phyloP scores from a whole-genome alignment of 2,888 invertebrate species.

The Melangyna quadrimaculata region DNA sequence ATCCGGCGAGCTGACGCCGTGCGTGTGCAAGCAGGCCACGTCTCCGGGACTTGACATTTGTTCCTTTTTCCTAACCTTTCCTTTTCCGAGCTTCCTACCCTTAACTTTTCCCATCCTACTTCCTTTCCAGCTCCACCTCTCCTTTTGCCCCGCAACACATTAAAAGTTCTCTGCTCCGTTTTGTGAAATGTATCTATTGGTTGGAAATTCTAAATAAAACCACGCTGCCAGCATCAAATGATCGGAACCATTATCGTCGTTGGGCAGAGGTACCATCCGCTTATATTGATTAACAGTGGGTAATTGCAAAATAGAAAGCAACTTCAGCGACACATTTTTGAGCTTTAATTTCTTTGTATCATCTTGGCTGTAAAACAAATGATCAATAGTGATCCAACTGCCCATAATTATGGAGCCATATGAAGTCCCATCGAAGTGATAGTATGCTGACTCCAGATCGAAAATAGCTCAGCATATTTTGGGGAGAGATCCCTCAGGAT shows the following conservation, averaged over 20 bases:
- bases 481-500: not conserved
- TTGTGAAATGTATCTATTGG: not conserved
- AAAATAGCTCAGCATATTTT: conserved; percentile 27
- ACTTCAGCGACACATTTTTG: conserved; percentile 79
- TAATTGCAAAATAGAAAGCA: conserved; percentile 85
- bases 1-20: too few relatives aligned
- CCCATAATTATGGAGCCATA: conserved; percentile 91
- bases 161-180: not conserved
- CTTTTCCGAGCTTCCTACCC: too few relatives aligned
- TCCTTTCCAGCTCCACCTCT: too few relatives aligned
- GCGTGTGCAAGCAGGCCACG: too few relatives aligned
- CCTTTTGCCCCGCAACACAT: too few relatives aligned
- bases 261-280: conserved; percentile 86
- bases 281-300: conserved; percentile 85
- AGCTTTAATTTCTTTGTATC: not conserved
- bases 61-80: too few relatives aligned
- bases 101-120: too few relatives aligned
- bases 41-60: too few relatives aligned
- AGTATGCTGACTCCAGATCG: conserved; percentile 86
- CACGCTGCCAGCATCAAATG: conserved; percentile 90
- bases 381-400: conserved; percentile 92
- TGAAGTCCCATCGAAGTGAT: conserved; percentile 80
- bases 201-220: conserved; percentile 80
- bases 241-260: conserved; percentile 88
- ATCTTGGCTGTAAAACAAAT: conserved; percentile 89